These are phyloP conservation scores for Ianthella basta DNA, from an alignment of 37 sponge, comb jelly and placozoan species.

Conservation along the genomic window DNA sequence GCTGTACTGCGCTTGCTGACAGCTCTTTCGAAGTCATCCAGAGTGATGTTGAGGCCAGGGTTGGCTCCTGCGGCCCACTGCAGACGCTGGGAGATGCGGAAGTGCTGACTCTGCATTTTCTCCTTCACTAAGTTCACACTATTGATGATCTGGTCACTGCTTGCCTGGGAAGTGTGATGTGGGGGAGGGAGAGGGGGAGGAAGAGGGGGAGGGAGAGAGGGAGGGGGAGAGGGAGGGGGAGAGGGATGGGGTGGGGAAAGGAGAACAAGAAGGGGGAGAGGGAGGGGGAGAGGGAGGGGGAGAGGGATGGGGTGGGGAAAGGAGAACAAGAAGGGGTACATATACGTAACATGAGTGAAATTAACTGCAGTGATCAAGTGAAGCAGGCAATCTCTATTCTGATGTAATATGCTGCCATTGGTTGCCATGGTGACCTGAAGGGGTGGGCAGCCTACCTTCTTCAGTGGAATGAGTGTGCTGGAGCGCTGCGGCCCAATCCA, in stretches of 20 bases:
- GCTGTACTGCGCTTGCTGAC: conserved; percentile 61
- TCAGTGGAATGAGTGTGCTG: conserved; percentile 58
- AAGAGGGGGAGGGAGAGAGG: not conserved
- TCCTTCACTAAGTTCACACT: conserved; percentile 61
- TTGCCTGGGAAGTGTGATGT: not conserved
- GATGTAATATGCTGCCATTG: not conserved
- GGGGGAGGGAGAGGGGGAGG: not conserved
- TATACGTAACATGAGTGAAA: too few species aligned
- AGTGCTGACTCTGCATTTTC: conserved; percentile 79
- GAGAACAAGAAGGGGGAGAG: not conserved
- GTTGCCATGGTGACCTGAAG: not conserved
- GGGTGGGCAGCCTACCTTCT: conserved; percentile 56
- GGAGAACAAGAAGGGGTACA: not conserved
- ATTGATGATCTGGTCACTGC: conserved; percentile 16
- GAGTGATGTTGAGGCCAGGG: conserved; percentile 71
- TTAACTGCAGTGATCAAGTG: too few species aligned
- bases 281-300: not conserved
- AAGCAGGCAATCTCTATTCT: too few species aligned
- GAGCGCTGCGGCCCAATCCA: conserved; percentile 71
- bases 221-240: not conserved
- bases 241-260: not conserved
- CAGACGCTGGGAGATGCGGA: conserved; percentile 87
- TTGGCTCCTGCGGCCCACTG: conserved; percentile 98
- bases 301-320: not conserved
- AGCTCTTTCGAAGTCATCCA: conserved; percentile 84